Percentiles rank a stretch among this genome's conserved stretches.
phyloP scores from a whole-genome alignment of 2,113 vertebrate genomes.

The Cariama cristata region DNA sequence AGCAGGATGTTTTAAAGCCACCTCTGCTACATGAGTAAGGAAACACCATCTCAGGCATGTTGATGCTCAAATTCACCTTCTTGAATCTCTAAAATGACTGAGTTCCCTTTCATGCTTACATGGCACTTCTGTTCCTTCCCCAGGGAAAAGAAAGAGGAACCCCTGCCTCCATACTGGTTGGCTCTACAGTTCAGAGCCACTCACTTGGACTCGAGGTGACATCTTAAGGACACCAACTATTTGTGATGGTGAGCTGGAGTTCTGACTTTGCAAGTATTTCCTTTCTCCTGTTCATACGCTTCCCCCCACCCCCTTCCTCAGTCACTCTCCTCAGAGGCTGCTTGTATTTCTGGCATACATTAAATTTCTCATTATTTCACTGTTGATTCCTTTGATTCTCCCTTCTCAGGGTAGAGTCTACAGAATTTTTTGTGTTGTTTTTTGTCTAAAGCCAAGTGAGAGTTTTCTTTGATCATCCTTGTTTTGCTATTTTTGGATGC shows the following conservation, averaged over 20 bases:
- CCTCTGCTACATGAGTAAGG: neutral
- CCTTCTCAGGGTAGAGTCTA: neutral
- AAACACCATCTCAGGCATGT: neutral
- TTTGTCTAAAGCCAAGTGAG: neutral
- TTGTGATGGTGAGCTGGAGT: neutral
- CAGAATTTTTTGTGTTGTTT: neutral
- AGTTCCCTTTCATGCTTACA: neutral
- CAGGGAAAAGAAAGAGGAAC: neutral
- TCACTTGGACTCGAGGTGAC: neutral
- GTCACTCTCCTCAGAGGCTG: neutral
- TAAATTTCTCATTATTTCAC: neutral
- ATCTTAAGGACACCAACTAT: neutral
- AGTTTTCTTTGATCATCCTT: neutral
- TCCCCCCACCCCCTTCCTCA: neutral
- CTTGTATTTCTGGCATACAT: neutral
- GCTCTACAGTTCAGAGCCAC: neutral
- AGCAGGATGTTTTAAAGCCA: neutral
- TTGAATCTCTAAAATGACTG: neutral
- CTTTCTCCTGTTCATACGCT: neutral
- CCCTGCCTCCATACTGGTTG: neutral
- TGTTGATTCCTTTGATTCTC: constrained; percentile 12
- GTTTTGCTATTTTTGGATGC: neutral
- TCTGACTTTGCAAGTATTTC: neutral
- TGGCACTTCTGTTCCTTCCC: neutral
- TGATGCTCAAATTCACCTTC: neutral